Percentiles rank a stretch among this genome's conserved stretches.
Conservation (phyloP, 2,113 vertebrate genomes). For the Cephalophus harveyi region DNA sequence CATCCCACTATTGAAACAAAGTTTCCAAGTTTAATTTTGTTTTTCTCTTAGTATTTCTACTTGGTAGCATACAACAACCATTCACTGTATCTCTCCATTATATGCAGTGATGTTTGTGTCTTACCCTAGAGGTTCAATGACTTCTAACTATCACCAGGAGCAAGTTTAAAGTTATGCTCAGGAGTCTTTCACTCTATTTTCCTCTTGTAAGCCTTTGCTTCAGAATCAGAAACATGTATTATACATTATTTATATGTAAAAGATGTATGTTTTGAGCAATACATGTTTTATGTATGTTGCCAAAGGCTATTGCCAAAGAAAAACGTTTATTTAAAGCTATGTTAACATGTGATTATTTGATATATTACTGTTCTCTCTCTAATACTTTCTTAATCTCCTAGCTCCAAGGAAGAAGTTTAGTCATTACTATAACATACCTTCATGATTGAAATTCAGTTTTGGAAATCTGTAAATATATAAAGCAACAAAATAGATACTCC, state of each 20-base stretch:
- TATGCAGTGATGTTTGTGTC: neutral
- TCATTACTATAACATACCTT: neutral
- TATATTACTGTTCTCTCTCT: neutral
- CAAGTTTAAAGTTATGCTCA: neutral
- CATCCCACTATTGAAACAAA: neutral
- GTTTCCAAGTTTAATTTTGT: neutral
- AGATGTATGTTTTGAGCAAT: neutral
- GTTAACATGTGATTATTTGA: neutral
- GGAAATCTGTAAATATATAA: neutral
- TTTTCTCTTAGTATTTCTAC: neutral
- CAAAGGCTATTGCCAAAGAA: conserved; percentile 32
- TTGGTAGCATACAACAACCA: neutral
- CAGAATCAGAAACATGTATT: neutral
- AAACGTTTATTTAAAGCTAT: neutral
- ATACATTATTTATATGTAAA: neutral
- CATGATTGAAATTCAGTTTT: neutral
- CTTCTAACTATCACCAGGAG: neutral
- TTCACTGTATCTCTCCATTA: neutral
- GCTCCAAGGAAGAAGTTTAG: neutral
- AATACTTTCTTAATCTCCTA: neutral
- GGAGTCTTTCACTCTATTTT: neutral
- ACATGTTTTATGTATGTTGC: conserved; percentile 6
- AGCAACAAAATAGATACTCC: neutral
- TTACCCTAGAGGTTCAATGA: neutral
- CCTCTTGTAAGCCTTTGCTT: neutral